A percentile compares a stretch with the other conserved stretches of the same genome.
Evolutionary conservation across 1,140 invertebrate species (phyloP).

Genomic region (Ips nitidus): DNA sequence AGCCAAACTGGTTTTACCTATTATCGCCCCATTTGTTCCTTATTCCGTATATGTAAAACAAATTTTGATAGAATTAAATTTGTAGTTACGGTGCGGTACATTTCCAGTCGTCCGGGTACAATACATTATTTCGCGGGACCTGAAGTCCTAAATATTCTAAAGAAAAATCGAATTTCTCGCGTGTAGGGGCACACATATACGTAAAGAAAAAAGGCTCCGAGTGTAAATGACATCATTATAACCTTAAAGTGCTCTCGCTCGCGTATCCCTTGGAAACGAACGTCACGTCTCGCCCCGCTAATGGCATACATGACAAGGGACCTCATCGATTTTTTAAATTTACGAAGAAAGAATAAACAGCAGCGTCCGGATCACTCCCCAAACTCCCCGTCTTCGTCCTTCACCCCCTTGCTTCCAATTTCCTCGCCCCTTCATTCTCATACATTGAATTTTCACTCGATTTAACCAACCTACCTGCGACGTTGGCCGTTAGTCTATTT

Average conservation of each 20-base stretch:
- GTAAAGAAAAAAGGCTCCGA: conserved; percentile 44
- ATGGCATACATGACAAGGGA: conserved; percentile 55
- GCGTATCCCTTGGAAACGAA: conserved; percentile 50
- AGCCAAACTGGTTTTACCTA: too few species aligned
- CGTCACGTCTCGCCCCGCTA: conserved; percentile 44
- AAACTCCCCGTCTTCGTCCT: conserved; percentile 3
- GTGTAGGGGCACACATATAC: neutral
- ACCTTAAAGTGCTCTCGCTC: conserved; percentile 53
- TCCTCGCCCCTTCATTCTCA: conserved; percentile 12
- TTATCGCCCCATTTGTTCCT: too few species aligned
- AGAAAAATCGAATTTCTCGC: too few species aligned
- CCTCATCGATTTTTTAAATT: conserved; percentile 54
- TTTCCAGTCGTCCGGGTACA: too few species aligned
- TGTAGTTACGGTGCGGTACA: too few species aligned
- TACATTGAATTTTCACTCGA: conserved; percentile 28
- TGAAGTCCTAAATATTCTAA: too few species aligned
- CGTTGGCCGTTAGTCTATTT: neutral
- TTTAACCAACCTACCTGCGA: conserved; percentile 16
- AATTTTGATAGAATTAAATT: too few species aligned
- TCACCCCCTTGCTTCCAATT: conserved; percentile 1
- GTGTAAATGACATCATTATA: conserved; percentile 56
- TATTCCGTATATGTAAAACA: too few species aligned
- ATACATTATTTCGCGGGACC: too few species aligned
- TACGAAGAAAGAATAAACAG: conserved; percentile 51
- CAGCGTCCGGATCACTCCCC: conserved; percentile 24